Base-by-base conservation (phyloP, 2,113 vertebrate species). In the Cyprinodon brontotheroides region DNA sequence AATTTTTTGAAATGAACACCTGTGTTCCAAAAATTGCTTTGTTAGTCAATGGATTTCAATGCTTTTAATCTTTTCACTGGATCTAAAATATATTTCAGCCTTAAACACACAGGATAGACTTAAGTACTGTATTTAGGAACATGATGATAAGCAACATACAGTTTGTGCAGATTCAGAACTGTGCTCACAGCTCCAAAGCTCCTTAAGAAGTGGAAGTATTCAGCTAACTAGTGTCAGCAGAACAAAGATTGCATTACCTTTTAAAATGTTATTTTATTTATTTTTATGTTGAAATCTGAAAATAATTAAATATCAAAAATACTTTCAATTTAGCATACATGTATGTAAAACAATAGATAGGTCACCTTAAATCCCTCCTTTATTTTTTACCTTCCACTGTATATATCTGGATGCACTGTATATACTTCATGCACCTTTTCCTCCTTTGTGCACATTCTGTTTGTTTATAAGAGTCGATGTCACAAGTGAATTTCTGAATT, bases 191-290 rank as follows among this genome's bases (percentile, higher is more conserved):
- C 29, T 29, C 29, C 1, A 29, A 29, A 29, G 29, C 29, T 29
- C 29, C 29, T 29, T 29, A 29, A 29, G 29, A 29, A 29, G 29
- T 29, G 92, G 85, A 91, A 91, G 93, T 84, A 82, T 80, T 61
- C 17, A 40, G 45, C 67, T 40, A 14, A 62, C 63, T 74, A 12
- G 22, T 47, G 20, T 36, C 43, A 29, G 29, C 29, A 29, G 29
- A 29, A 29, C 29, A 29, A 29, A 29, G 29, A 29, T 29, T 29
- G 29, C 29, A 29, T 29, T 29, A 29, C 29, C 29, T 29, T 29
- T 29, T 29, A 29, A 29, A 29, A 29, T 29, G 29, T 29, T 29
- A 29, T 29, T 29, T 29, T 29, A 29, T 29, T 29, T 29, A 53
- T 9, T 20, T 53, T 6, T 53, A 53, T 64, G 20, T 64, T 1